Evolutionary conservation across 2,797 vertebrate genomes (phyloP), one percentile per base, ranked within the genome.

Genomic region (Sebastes steindachneri): DNA sequence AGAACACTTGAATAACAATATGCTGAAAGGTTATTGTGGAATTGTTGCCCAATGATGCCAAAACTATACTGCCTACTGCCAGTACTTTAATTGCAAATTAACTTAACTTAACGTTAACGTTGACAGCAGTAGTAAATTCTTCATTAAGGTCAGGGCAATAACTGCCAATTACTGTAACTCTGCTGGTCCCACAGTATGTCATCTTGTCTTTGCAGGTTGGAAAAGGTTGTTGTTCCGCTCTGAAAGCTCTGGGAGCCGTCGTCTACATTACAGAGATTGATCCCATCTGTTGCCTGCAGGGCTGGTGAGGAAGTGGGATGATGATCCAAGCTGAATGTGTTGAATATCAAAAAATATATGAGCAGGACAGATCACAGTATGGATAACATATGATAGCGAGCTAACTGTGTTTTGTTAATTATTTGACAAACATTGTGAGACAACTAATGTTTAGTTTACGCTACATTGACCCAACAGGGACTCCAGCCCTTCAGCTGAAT

Each of bases 191-290:
- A 17, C 10, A 29, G 7, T 59, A 5, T 10, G 9, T 79, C 58
- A 9, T 85, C 17, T 35, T 62, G 23, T 85, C 29, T 78, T 68
- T 73, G 45, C 89, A 99, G 98, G 98, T 99, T 1, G 98, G 98
- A 72, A 99, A 99, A 93, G 98, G 98, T 15, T 99, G 98, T 83
- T 97, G 97, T 58, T 97, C 98, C 4, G 98, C 98, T 68, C 95
- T 99, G 88, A 99, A 99, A 86, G 98, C 97, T 83, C 93, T 99
- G 51, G 97, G 98, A 83, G 94, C 96, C 12, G 96, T 99, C 1
- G 98, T 99, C 84, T 97, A 95, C 3, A 93, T 99, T 35, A 99
- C 98, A 0, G 98, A 99, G 93, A 98, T 99, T 0, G 98, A 99
- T 88, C 98, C 98, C 79, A 99, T 99, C 95, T 99, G 98, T 7